Conservation (phyloP, 2,888 invertebrate species). For the Acrobasis suavella region DNA sequence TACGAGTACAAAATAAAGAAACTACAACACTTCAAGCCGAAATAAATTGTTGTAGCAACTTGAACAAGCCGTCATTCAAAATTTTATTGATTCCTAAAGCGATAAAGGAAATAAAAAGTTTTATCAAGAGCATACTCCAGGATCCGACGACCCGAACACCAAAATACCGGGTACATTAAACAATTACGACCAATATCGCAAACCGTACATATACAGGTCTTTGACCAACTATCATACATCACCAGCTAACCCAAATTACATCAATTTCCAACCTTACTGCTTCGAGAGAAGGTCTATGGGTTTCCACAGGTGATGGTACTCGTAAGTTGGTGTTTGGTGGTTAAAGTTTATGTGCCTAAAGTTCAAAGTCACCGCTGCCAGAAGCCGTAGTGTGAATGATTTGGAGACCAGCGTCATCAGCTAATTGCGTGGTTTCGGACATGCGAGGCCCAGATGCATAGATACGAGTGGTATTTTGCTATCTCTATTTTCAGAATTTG, state of each 20-base stretch:
- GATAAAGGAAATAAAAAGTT: slow-evolving; percentile 10
- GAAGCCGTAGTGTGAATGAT: slow-evolving; percentile 14
- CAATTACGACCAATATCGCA: slow-evolving; percentile 71
- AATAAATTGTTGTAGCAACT: too few relatives aligned
- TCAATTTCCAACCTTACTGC: slow-evolving; percentile 31
- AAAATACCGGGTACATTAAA: slow-evolving; percentile 59
- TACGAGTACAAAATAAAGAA: too few relatives aligned
- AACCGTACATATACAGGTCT: slow-evolving; percentile 46
- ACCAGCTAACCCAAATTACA: slow-evolving; percentile 8
- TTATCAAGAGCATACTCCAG: slow-evolving; percentile 6
- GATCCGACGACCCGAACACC: slow-evolving; percentile 28
- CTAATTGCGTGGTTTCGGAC: slow-evolving; percentile 11
- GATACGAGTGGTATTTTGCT: background rate
- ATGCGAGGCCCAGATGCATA: slow-evolving; percentile 13
- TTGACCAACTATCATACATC: slow-evolving; percentile 28
- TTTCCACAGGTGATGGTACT: slow-evolving; percentile 9
- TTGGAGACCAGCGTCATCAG: slow-evolving; percentile 12
- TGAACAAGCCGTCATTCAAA: background rate
- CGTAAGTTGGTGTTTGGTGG: slow-evolving; percentile 31
- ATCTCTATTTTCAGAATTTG: background rate
- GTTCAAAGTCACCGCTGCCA: slow-evolving; percentile 71
- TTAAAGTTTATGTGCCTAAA: slow-evolving; percentile 46
- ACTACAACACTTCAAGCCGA: too few relatives aligned
- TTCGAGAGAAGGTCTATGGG: slow-evolving; percentile 18
- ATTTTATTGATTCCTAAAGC: slow-evolving; percentile 8